phyloP scores from a whole-genome alignment of 2,113 vertebrate genomes.

The Dolichotis patagonum region DNA sequence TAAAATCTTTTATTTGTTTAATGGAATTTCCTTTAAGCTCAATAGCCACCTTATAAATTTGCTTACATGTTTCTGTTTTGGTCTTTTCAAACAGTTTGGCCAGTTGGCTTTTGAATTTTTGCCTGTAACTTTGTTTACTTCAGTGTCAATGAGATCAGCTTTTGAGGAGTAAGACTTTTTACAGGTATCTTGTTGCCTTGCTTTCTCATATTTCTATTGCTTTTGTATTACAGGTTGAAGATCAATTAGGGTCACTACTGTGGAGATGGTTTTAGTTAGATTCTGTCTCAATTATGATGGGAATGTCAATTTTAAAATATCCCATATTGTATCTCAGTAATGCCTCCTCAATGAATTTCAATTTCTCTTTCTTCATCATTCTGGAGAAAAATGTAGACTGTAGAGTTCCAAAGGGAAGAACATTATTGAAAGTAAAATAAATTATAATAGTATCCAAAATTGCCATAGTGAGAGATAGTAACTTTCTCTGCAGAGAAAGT shows the following conservation, averaged over 20 bases:
- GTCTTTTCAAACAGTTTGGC: not conserved
- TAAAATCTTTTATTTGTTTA: not conserved
- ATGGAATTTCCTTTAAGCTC: not conserved
- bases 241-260: not conserved
- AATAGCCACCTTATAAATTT: not conserved
- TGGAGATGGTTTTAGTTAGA: not conserved
- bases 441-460: not conserved
- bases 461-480: not conserved
- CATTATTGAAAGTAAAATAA: slow-evolving; percentile 44
- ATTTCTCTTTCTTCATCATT: slow-evolving; percentile 9
- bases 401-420: slow-evolving; percentile 28
- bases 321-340: not conserved
- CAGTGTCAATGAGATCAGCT: not conserved
- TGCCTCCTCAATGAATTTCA: not conserved
- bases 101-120: not conserved
- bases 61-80: not conserved
- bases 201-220: not conserved
- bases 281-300: not conserved
- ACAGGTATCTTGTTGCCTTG: not conserved
- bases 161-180: not conserved
- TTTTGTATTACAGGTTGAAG: not conserved
- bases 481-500: slow-evolving; percentile 17
- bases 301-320: slow-evolving; percentile 32
- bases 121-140: not conserved
- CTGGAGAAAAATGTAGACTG: slow-evolving; percentile 14